Base-by-base conservation (phyloP, 2,113 vertebrate genomes). In the Recurvirostra avosetta region DNA sequence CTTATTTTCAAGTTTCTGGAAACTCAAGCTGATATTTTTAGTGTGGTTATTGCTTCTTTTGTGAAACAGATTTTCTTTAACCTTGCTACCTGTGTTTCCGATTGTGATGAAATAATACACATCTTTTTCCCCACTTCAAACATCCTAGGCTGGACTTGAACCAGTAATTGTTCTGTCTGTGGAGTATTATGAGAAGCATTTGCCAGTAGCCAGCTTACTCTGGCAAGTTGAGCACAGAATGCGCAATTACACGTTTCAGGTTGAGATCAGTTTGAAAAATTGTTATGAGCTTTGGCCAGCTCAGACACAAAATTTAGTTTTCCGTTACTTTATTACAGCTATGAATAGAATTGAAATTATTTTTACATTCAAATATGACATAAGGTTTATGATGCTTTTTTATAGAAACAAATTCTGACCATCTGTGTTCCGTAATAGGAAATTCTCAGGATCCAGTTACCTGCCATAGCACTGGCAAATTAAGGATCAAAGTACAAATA, bases 101-200 rank as follows among this genome's bases (percentile, higher is more conserved):
- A 49, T 71, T 81, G 73, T 45, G 41, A 22, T 89, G 30, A 91
- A 84, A 92, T 68, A 4, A 34, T 61, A 45, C 2, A 21, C 2
- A 0, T 56, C 52, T 63, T 86, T 71, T 36, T 5, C 1, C 15
- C 22, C 26, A 3, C n/a, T 65, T 21, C 45, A 79, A 79, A 65
- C 20, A 56, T 68, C 45, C 40, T 61, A 34, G 53, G 45, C 73
- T 93, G 68, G 73, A 89, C 56, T 71, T 73, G 80, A 81, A 89
- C 61, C 87, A 87, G 65, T 70, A 80, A 53, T 94, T 96, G 82
- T 67, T 88, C 63, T 95, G 47, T 77, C 90, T 81, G 77, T 74
- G 77, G 73, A 91, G 32, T 77, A 73, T 84, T 88, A 89, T 77
- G 77, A 74, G 80, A 91, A 86, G 22, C 5, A 3, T 72, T 92